Percentiles rank a stretch among this genome's conserved stretches.
These are phyloP conservation scores for Malurus alboscapulatus DNA, from an alignment of 2,113 vertebrate species.

Conservation along the genomic window DNA sequence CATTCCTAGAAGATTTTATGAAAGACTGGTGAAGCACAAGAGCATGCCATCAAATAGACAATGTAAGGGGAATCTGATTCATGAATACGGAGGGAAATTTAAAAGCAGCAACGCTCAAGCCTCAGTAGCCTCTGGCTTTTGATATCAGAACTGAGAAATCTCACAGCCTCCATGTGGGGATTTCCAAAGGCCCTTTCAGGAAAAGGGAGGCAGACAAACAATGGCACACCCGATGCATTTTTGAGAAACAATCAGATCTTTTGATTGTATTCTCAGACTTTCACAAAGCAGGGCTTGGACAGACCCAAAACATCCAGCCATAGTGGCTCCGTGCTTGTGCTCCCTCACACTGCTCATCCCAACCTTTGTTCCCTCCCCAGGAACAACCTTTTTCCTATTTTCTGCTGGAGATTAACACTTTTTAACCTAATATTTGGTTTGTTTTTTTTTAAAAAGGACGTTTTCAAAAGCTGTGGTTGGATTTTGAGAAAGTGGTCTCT, in stretches of 20 bases:
- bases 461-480: constrained; percentile 3
- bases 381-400: not conserved
- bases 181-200: not conserved
- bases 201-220: not conserved
- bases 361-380: not conserved
- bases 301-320: accelerated
- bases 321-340: accelerated
- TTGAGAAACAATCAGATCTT: not conserved
- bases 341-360: not conserved
- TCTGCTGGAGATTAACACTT: not conserved
- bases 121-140: not conserved
- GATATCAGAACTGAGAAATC: not conserved
- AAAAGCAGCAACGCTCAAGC: not conserved
- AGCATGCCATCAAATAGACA: not conserved
- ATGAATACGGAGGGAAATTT: not conserved
- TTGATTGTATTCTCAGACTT: not conserved
- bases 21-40: not conserved
- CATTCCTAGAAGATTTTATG: not conserved
- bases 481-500: constrained; percentile 1
- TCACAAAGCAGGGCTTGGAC: not conserved
- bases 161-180: not conserved
- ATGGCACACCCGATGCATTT: not conserved
- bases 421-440: not conserved
- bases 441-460: not conserved
- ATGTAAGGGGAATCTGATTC: not conserved